A percentile compares a stretch with the other conserved stretches of the same genome.
Conservation (phyloP, 2,797 vertebrate genomes). For the Masticophis lateralis region DNA sequence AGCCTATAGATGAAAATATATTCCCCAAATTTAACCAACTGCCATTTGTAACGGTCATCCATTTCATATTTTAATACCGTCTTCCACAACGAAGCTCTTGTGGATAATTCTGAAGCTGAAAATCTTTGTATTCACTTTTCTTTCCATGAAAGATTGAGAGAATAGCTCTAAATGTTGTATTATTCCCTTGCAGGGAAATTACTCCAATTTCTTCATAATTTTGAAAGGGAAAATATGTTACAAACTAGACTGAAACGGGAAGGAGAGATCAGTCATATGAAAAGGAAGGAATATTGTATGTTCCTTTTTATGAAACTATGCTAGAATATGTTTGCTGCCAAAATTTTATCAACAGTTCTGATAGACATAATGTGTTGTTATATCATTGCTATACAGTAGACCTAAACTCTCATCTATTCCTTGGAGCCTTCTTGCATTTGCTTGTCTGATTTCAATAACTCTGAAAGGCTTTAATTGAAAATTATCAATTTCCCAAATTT, state of each 20-base stretch:
- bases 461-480: conserved; percentile 8
- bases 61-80: background rate
- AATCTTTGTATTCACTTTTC: background rate
- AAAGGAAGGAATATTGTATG: background rate
- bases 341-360: background rate
- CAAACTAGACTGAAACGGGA: background rate
- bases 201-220: background rate
- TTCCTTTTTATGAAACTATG: background rate
- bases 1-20: background rate
- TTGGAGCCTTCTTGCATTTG: background rate
- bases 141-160: background rate
- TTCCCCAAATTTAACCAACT: background rate
- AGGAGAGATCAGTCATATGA: background rate
- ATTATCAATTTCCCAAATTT: conserved; percentile 29
- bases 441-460: conserved; percentile 1
- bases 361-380: background rate
- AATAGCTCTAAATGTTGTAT: background rate
- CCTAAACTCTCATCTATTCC: background rate
- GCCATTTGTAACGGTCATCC: background rate
- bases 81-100: background rate
- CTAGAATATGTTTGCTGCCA: background rate
- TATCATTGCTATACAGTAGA: background rate
- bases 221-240: background rate
- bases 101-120: background rate
- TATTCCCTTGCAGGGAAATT: background rate